A percentile compares a stretch with the other conserved stretches of the same genome.
phyloP scores from a whole-genome alignment of 2,797 vertebrate species.

The Leptatherina wallacei region DNA sequence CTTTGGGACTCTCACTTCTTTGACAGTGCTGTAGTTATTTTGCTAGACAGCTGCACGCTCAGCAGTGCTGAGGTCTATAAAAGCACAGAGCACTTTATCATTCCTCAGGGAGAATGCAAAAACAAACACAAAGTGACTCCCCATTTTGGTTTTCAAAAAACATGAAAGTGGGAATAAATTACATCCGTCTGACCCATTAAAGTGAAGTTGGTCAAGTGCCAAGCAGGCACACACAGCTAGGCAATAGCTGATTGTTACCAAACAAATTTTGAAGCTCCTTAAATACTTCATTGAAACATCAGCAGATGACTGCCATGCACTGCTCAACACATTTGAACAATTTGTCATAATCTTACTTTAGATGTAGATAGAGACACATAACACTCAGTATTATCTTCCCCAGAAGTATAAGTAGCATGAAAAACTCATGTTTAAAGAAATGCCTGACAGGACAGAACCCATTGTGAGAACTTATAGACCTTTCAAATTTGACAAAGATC shows the following conservation, averaged over 20 bases:
- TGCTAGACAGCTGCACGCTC: conserved; percentile 54
- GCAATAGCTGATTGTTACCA: conserved; percentile 12
- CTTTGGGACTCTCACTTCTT: conserved; percentile 64
- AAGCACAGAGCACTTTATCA: conserved; percentile 74
- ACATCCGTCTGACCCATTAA: conserved; percentile 41
- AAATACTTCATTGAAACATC: conserved; percentile 14
- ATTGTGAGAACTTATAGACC: conserved; percentile 11
- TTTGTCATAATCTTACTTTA: neutral
- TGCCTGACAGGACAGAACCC: neutral
- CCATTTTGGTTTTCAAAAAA: conserved; percentile 43
- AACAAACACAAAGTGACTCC: conserved; percentile 74
- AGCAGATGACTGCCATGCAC: conserved; percentile 3
- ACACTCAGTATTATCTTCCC: neutral
- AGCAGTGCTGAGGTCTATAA: conserved; percentile 66
- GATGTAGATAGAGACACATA: neutral
- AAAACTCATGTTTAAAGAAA: neutral
- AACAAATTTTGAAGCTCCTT: conserved; percentile 28
- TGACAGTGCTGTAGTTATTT: conserved; percentile 61
- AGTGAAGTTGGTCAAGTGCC: conserved; percentile 35
- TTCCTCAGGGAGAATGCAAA: conserved; percentile 58
- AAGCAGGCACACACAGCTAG: conserved; percentile 3
- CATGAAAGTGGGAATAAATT: conserved; percentile 27
- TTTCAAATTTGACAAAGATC: conserved; percentile 19
- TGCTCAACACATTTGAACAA: neutral
- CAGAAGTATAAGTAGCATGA: neutral